Evolutionary conservation across 2,888 invertebrate genomes (phyloP), one percentile per base, ranked within the genome.

Genomic region (Parnassius apollo): DNA sequence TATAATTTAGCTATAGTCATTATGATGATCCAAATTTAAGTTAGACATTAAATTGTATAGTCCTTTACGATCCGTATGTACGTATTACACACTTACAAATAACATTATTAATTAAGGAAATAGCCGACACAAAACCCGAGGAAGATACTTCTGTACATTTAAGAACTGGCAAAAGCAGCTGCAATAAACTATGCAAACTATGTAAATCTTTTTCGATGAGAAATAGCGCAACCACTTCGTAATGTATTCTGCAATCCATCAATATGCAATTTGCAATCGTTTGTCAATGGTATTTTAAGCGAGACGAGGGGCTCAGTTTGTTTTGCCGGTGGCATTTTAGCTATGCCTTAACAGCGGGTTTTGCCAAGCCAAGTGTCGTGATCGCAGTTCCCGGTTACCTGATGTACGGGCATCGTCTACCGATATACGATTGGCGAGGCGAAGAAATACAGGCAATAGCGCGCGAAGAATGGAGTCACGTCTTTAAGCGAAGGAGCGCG

Each of bases 401-500:
- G 77, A 79, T 76, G 72, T 75, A 80, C 75, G 75, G 71, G 68
- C 65, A 57, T 73, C 73, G 75, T 75, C 75, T 68, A 59, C 62
- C 75, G 76, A 83, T 81, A 80, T 81, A 83, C 78, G 76, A 80
- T 71, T 69, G 66, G 73, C 72, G 67, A 69, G 71, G 75, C 75
- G 76, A 77, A 78, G 77, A 81, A 77, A 80, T 81, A 81, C 78
- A 75, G 75, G 72, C 68, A 65, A 72, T 70, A 70, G 67, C 71
- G 70, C 71, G 71, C 74, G 66, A 73, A 75, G 70, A 72, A 72
- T 67, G 67, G 65, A 80, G 81, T 85, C 86, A 84, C 86, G 86
- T 84, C 82, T 76, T 76, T 73, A 77, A 77, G 80, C 75, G 72
- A 76, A 77, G 75, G 74, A 76, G 72, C 75, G 65, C 65, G 69